Percentiles rank a stretch among this genome's conserved stretches.
Evolutionary conservation across 2,113 vertebrate species (phyloP).

Genomic region (Irena cyanogastra): DNA sequence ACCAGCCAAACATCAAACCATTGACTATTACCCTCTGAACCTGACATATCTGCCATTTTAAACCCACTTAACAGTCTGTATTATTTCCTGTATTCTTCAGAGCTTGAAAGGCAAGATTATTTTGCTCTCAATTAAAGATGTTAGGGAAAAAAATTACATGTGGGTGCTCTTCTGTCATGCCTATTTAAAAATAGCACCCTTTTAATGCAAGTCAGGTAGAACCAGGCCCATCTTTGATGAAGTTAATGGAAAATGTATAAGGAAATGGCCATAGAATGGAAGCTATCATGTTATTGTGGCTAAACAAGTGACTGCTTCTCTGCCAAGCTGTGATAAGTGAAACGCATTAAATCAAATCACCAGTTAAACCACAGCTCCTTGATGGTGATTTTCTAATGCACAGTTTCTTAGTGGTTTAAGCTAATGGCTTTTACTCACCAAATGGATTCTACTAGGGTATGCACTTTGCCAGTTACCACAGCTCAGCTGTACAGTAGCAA

Average conservation of each 20-base stretch:
- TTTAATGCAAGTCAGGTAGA: background rate
- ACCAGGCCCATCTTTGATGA: background rate
- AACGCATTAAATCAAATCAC: conserved; percentile 40
- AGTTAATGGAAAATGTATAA: conserved; percentile 33
- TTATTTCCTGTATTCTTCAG: background rate
- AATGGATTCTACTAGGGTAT: background rate
- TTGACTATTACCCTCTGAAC: background rate
- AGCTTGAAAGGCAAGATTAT: background rate
- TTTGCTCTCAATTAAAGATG: background rate
- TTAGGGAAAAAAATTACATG: background rate
- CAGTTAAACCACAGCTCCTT: conserved; percentile 28
- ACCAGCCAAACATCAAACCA: background rate
- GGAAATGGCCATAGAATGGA: background rate
- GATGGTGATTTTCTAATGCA: conserved; percentile 1
- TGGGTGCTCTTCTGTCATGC: background rate
- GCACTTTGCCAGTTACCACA: conserved; percentile 1
- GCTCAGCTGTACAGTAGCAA: background rate
- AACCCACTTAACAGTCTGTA: background rate
- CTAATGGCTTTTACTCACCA: conserved; percentile 52
- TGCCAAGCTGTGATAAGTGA: conserved; percentile 3
- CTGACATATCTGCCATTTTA: background rate
- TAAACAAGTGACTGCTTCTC: background rate
- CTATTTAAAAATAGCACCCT: background rate
- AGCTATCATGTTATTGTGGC: conserved; percentile 6
- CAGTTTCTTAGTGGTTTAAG: conserved; percentile 21